These are phyloP conservation scores for Sardina pilchardus DNA, from an alignment of 2,113 vertebrate species.

Conservation along the genomic window DNA sequence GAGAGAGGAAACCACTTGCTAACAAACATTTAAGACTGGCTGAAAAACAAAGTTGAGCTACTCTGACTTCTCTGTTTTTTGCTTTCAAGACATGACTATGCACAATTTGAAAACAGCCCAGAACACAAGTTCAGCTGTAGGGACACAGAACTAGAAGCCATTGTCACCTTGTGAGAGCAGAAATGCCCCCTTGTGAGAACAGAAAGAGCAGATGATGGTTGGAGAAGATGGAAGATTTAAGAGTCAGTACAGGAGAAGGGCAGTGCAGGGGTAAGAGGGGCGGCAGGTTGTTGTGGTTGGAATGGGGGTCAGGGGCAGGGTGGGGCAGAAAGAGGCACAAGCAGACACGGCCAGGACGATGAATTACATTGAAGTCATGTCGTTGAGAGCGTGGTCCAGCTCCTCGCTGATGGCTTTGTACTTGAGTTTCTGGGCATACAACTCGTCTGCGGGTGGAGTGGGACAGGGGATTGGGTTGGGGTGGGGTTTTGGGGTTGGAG, in stretches of 20 bases:
- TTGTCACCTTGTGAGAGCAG: not conserved
- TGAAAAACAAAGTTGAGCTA: not conserved
- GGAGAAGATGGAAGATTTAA: not conserved
- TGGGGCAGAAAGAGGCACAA: conserved; percentile 27
- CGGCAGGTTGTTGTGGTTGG: not conserved
- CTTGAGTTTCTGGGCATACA: conserved; percentile 93
- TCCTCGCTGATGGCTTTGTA: conserved; percentile 94
- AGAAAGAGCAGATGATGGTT: conserved; percentile 12
- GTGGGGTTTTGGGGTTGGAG: conserved; percentile 48
- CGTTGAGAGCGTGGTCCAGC: conserved; percentile 92
- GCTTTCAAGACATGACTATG: not conserved
- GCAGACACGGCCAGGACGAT: conserved; percentile 44
- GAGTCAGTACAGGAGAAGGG: conserved; percentile 16
- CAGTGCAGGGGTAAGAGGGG: conserved; percentile 10
- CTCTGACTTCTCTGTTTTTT: not conserved
- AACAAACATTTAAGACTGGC: not conserved
- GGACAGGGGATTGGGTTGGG: conserved; percentile 3
- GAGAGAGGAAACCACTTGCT: not conserved
- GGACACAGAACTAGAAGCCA: not conserved
- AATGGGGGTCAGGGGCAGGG: conserved; percentile 8
- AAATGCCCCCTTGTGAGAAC: conserved; percentile 8
- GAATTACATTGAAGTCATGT: conserved; percentile 91
- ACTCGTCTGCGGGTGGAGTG: conserved; percentile 76
- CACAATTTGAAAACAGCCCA: not conserved
- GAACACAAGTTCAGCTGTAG: not conserved